phyloP scores from a whole-genome alignment of 2,888 invertebrate genomes.

The Nezara viridula region DNA sequence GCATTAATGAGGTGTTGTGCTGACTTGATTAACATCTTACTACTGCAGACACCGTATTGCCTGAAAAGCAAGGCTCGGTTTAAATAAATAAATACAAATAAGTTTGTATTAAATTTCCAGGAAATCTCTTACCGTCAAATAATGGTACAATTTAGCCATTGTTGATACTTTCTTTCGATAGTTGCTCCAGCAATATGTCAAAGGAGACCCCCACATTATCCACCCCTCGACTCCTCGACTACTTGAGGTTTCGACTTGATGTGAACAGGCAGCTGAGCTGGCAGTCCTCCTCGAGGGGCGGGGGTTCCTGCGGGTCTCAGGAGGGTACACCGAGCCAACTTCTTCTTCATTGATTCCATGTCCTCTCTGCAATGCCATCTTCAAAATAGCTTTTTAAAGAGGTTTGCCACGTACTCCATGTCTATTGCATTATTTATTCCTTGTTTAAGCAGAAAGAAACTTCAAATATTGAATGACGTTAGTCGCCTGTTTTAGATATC shows the following conservation, averaged over 20 bases:
- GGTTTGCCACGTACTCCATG: background rate
- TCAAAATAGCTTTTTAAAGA: background rate
- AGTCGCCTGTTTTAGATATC: no score
- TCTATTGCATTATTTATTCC: background rate
- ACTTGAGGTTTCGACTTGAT: background rate
- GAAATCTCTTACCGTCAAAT: no score
- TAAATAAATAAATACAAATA: no score
- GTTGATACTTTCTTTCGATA: background rate
- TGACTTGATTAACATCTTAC: no score
- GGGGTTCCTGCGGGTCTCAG: background rate
- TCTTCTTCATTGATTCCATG: background rate
- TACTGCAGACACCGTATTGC: no score
- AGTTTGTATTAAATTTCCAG: no score
- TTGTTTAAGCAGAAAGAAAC: background rate
- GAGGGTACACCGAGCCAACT: background rate
- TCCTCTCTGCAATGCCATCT: background rate
- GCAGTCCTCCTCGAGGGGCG: background rate
- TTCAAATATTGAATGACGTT: no score
- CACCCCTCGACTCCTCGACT: background rate
- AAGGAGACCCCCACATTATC: background rate
- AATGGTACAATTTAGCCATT: background rate
- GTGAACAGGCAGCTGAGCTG: constrained; percentile 16
- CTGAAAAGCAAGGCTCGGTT: no score
- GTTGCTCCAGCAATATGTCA: background rate
- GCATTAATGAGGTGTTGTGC: no score